Base-by-base conservation (phyloP, 1,140 invertebrate species). In the Hetaerina americana region DNA sequence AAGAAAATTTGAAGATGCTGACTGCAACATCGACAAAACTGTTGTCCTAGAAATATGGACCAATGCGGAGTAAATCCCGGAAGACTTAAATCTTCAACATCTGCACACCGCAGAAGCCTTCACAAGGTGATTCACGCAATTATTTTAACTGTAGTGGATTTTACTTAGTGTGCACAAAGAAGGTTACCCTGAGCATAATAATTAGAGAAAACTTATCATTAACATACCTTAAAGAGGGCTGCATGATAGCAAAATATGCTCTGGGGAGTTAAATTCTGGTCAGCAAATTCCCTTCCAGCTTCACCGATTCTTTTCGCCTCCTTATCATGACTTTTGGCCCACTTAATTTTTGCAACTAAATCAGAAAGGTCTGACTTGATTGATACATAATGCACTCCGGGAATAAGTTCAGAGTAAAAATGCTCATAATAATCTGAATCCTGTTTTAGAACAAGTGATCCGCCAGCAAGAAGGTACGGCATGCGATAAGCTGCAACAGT, bases 401-500 rank as follows among this genome's bases (percentile, higher is more conserved):
- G 88, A 73, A 84, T 76, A 18, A 98, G 78, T 75, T 90, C 81
- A 68, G 85, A 82, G 79, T 98, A 98, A 82, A 97, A 98, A 84
- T 94, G 90, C 85, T 98, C 96, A 81, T 96, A 96, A 81, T 95
- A 98, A 25, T 87, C 83, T 0, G 96, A 98, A 67, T 94, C 87
- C 81, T 96, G 94, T 83, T 98, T 99, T 0, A 98, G 84, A 12
- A 98, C 89, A 57, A 96, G 81, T 25, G 92, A 89, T 78, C 91
- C 90, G 10, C 96, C 95, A 71, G 87, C 90, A 70, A 98, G 79
- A 15, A 98, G 84, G 81, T 96, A 98, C 0, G 96, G 96, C 72
- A 97, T 88, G 76, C 96, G 84, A 82, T 98, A 99, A 0, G 96
- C 92, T 66, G 96, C 96, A 25, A 99, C 96, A 72, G 95, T 95